Conservation (phyloP, 2,888 invertebrate species). For the Tipula lateralis region DNA sequence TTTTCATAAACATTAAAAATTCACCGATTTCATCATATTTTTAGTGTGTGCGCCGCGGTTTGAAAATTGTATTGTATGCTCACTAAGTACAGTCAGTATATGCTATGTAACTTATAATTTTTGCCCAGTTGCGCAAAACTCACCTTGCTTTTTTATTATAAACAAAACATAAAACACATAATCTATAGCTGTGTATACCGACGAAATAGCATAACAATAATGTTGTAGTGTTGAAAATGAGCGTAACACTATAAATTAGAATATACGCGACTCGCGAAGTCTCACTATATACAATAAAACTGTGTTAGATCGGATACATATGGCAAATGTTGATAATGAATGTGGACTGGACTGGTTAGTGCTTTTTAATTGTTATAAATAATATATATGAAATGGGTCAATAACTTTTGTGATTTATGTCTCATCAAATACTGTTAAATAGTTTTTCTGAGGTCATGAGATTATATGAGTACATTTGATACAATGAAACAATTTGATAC, state of each 20-base stretch:
- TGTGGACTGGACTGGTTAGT: not conserved
- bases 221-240: not conserved
- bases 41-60: too few species aligned
- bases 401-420: not conserved
- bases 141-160: not conserved
- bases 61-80: not conserved
- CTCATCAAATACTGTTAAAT: not conserved
- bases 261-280: too few species aligned
- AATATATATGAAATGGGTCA: not conserved
- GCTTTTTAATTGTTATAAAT: not conserved
- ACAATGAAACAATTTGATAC: too few species aligned
- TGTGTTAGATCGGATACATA: not conserved
- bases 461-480: too few species aligned
- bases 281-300: not conserved
- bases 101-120: not conserved
- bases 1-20: not conserved
- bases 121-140: not conserved
- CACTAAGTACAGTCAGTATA: not conserved
- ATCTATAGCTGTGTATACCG: not conserved
- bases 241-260: not conserved
- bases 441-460: too few species aligned
- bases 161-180: not conserved
- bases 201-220: not conserved
- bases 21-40: not conserved
- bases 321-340: not conserved